Evolutionary conservation across 2,888 invertebrate species (phyloP).

Genomic region (Elysia crispata): DNA sequence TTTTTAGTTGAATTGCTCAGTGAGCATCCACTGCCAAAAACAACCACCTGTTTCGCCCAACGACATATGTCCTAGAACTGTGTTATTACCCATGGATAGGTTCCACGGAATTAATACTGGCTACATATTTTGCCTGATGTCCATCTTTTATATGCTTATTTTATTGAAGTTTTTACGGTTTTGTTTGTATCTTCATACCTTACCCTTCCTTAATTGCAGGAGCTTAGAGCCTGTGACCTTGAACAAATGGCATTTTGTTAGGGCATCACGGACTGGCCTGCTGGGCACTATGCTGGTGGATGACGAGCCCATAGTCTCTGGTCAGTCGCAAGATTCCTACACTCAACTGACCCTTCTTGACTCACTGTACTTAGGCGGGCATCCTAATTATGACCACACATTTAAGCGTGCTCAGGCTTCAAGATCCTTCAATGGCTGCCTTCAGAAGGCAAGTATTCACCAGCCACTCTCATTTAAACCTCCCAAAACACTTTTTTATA

Average conservation of each 20-base stretch:
- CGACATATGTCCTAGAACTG: no score
- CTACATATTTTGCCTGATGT: background rate
- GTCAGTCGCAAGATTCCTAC: constrained; percentile 87
- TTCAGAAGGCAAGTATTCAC: constrained; percentile 87
- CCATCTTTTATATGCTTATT: background rate
- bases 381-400: constrained; percentile 88
- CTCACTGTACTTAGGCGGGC: constrained; percentile 92
- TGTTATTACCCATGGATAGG: no score
- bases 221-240: constrained; percentile 86
- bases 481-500: no score
- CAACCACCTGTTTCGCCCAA: no score
- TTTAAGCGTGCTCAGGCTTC: constrained; percentile 86
- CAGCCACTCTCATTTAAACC: no score
- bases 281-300: constrained; percentile 89
- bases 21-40: no score
- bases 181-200: background rate
- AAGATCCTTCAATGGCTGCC: constrained; percentile 92
- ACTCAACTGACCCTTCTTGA: constrained; percentile 90
- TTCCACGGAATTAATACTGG: no score
- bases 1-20: no score
- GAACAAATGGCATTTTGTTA: constrained; percentile 92
- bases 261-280: constrained; percentile 82
- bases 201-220: constrained; percentile 79
- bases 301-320: constrained; percentile 85
- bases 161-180: background rate